Base-by-base conservation (phyloP, 2,888 invertebrate genomes). In the Aleiodes leptofemur region DNA sequence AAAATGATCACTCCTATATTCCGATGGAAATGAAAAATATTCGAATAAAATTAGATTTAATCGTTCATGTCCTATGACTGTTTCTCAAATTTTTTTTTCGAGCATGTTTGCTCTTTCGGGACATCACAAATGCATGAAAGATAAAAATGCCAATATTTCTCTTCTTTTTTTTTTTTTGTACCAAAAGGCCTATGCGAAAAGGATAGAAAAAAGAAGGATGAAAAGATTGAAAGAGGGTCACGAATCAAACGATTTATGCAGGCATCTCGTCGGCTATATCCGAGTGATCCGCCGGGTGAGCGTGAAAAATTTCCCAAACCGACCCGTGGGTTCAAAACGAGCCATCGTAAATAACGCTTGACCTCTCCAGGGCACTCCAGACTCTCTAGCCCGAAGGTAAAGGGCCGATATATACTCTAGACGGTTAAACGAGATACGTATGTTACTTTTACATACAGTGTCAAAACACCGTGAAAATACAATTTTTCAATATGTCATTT, bases 321-420 rank as follows among this genome's bases (percentile, higher is more conserved):
- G n/a, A 48, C 38, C 64, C 48, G 64, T 14, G 43, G 64, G 64
- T 64, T 43, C 64, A 64, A 64, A 64, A 64, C 43, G 64, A 64
- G 23, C 43, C 16, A 48, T 64, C 64, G 23, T 64, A 64, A 64
- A 64, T 64, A 64, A 48, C 43, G 43, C 43, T n/a, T 61, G 61
- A 61, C 61, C 61, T 61, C 61, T 61, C 38, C 38, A 13, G n/a
- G 38, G 61, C 61, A 3, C 61, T 38, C 43, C 48, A 48, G 43
- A 14, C 64, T 64, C 48, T 38, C 48, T 38, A 64, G 48, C 64
- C 43, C 48, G 16, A 64, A 14, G 55, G 55, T 8, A 55, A 16
- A 14, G 55, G 55, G 64, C 48, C 14, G 34, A 13, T 48, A 23
- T 14, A 64, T 16, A 7, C 16, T 23, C 16, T 48, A 23, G 48